Conservation (phyloP, 1,140 invertebrate genomes). For the Hormaphis cornu region DNA sequence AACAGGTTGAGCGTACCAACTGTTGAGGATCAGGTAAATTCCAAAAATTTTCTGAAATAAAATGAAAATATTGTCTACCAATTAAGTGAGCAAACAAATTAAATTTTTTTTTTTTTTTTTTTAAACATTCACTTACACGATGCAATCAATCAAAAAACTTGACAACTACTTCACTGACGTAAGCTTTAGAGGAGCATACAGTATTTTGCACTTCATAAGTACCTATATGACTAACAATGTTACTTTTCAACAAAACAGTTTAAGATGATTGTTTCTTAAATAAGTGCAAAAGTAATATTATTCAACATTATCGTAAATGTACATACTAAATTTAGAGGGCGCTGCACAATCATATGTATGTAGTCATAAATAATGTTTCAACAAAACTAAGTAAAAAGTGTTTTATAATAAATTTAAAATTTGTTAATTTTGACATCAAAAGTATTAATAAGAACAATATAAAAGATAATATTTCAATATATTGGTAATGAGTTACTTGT, state of each 20-base stretch:
- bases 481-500: no score
- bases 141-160: conserved; percentile 14
- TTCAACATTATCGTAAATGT: neutral
- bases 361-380: neutral
- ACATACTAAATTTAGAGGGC: neutral
- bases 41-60: conserved; percentile 21
- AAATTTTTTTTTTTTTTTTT: neutral
- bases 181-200: conserved; percentile 15
- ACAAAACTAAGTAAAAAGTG: no score
- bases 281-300: conserved; percentile 8
- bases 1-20: conserved; percentile 19
- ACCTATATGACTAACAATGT: neutral
- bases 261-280: neutral
- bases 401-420: no score
- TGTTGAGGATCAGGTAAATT: conserved; percentile 13
- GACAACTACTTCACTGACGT: conserved; percentile 18
- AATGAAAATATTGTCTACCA: neutral
- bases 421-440: no score
- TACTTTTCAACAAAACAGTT: neutral
- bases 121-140: conserved; percentile 13
- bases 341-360: neutral
- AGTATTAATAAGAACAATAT: no score
- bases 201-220: conserved; percentile 8
- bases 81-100: neutral
- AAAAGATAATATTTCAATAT: no score